Evolutionary conservation across 1,140 invertebrate genomes (phyloP).

Genomic region (Drosophila quadrilineata): DNA sequence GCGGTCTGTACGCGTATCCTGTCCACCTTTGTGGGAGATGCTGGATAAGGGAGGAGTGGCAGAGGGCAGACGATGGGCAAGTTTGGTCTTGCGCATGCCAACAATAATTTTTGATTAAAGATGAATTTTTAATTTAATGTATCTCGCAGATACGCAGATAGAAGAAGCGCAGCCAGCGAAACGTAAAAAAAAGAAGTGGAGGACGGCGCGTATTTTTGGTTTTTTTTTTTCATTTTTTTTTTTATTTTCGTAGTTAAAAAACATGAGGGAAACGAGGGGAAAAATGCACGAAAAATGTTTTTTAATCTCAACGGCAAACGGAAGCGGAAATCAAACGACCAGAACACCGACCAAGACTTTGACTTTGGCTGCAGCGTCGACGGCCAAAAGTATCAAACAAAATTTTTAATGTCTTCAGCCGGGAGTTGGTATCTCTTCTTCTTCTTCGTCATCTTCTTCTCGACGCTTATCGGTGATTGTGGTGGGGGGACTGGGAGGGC

Average conservation of each 20-base stretch:
- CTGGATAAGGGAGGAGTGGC: no score
- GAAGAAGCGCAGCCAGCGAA: constrained; percentile 42
- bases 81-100: constrained; percentile 69
- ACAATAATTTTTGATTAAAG: constrained; percentile 82
- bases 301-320: constrained; percentile 81
- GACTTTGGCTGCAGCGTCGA: constrained; percentile 3
- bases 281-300: constrained; percentile 77
- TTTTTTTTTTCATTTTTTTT: no score
- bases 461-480: no score
- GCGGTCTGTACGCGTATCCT: constrained; percentile 16
- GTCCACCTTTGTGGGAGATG: constrained; percentile 10
- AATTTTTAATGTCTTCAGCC: constrained; percentile 81
- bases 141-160: constrained; percentile 68
- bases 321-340: constrained; percentile 81
- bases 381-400: constrained; percentile 72
- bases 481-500: no score
- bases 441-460: no score
- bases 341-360: constrained; percentile 60
- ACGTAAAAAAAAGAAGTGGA: constrained; percentile 30
- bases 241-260: constrained; percentile 40
- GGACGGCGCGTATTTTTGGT: no score
- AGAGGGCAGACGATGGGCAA: constrained; percentile 28
- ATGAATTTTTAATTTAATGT: constrained; percentile 82
- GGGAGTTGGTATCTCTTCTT: no score
- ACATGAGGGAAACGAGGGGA: constrained; percentile 69